A percentile compares a stretch with the other conserved stretches of the same genome.
Conservation (phyloP, 2,797 vertebrate species). For the Pantherophis alleghaniensis region DNA sequence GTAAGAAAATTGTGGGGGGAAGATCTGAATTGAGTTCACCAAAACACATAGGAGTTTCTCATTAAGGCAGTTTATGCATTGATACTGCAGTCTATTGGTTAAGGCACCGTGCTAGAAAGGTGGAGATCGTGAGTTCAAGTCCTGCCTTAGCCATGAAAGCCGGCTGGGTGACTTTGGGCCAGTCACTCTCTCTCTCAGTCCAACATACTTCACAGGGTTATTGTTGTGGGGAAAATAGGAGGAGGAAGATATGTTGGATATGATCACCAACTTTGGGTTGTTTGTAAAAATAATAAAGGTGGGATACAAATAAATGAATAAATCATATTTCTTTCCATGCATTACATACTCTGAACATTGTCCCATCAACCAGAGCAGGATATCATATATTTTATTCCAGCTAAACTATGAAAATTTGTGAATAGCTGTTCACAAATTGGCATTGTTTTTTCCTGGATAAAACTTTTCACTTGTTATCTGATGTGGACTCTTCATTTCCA, state of each 20-base stretch:
- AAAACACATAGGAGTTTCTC: background rate
- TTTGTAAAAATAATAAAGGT: background rate
- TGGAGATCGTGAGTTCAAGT: background rate
- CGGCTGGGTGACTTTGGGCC: background rate
- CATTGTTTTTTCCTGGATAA: background rate
- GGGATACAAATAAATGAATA: background rate
- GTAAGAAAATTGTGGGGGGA: background rate
- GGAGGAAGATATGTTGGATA: background rate
- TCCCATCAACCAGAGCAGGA: background rate
- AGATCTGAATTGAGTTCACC: background rate
- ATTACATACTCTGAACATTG: background rate
- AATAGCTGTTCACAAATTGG: background rate
- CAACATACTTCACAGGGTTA: background rate
- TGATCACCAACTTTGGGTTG: background rate
- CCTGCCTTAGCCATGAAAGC: background rate
- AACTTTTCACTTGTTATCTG: background rate
- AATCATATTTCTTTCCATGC: background rate
- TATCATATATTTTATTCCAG: background rate
- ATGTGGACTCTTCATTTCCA: background rate
- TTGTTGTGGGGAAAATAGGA: background rate
- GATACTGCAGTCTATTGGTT: background rate
- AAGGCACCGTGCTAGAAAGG: background rate
- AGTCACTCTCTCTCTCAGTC: background rate
- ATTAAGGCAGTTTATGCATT: background rate
- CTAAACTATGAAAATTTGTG: background rate